Conservation (phyloP, 2,888 invertebrate genomes). For the Sylvicola cinctus region DNA sequence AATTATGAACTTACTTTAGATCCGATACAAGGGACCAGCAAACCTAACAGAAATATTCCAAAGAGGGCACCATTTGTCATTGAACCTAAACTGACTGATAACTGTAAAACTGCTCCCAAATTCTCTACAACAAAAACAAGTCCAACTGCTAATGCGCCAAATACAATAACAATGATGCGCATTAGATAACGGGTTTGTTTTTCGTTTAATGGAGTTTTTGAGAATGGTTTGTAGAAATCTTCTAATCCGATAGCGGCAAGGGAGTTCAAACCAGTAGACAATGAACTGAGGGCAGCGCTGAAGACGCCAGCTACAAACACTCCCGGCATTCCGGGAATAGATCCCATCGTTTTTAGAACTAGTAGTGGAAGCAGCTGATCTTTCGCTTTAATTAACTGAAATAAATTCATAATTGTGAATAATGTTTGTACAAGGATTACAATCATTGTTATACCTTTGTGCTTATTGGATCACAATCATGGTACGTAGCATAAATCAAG, state of each 20-base stretch:
- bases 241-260: conserved; percentile 63
- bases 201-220: conserved; percentile 33
- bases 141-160: conserved; percentile 41
- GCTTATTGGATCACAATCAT: conserved; percentile 58
- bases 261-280: conserved; percentile 62
- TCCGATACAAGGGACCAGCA: conserved; percentile 43
- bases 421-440: not conserved
- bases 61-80: conserved; percentile 47
- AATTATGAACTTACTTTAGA: not conserved
- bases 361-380: conserved; percentile 64
- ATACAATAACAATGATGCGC: conserved; percentile 39
- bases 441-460: conserved; percentile 35
- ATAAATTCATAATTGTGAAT: too few relatives aligned
- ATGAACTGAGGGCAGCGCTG: conserved; percentile 68
- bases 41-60: conserved; percentile 44
- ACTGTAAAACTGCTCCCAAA: conserved; percentile 44
- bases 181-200: conserved; percentile 39
- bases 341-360: conserved; percentile 64
- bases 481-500: conserved; percentile 49
- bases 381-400: conserved; percentile 47
- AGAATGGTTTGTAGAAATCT: conserved; percentile 51
- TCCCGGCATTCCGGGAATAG: conserved; percentile 63
- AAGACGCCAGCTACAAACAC: conserved; percentile 79
- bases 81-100: conserved; percentile 42
- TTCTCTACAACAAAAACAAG: conserved; percentile 49